phyloP scores from a whole-genome alignment of 2,797 vertebrate species.

The Cheirogaleus major region DNA sequence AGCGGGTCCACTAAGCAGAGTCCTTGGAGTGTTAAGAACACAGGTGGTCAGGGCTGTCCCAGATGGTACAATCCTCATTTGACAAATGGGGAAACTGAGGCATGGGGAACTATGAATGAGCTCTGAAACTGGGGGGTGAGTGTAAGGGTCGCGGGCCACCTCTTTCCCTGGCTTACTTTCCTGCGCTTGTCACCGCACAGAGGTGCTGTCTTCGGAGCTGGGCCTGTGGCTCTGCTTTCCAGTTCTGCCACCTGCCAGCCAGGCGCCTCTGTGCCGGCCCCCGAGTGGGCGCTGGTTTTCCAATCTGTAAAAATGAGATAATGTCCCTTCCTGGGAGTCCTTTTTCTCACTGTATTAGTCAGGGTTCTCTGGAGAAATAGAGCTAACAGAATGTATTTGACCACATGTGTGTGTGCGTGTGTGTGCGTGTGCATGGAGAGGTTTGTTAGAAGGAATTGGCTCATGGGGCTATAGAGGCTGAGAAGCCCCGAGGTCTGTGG shows the following conservation, averaged over 20 bases:
- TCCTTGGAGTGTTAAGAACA: rapidly evolving
- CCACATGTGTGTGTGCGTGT: no score
- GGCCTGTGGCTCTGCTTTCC: rapidly evolving
- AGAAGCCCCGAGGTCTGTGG: neutral
- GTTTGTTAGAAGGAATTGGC: neutral
- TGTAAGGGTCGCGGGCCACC: rapidly evolving
- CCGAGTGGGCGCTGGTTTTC: neutral
- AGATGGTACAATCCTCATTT: neutral
- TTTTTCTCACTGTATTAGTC: neutral
- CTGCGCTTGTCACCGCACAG: rapidly evolving
- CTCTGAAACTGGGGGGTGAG: no score
- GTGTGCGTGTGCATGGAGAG: rapidly evolving
- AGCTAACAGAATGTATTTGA: neutral
- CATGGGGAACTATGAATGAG: neutral
- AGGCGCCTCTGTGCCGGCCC: no score
- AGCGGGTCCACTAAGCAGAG: rapidly evolving
- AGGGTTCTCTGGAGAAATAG: neutral
- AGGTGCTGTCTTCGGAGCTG: rapidly evolving
- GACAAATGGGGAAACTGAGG: neutral
- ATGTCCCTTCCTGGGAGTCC: neutral
- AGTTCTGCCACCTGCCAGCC: rapidly evolving
- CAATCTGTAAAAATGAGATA: neutral
- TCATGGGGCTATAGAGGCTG: neutral
- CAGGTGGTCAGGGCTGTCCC: neutral
- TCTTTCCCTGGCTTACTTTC: neutral